phyloP scores from a whole-genome alignment of 2,113 vertebrate species.

The Gallinago undulata region DNA sequence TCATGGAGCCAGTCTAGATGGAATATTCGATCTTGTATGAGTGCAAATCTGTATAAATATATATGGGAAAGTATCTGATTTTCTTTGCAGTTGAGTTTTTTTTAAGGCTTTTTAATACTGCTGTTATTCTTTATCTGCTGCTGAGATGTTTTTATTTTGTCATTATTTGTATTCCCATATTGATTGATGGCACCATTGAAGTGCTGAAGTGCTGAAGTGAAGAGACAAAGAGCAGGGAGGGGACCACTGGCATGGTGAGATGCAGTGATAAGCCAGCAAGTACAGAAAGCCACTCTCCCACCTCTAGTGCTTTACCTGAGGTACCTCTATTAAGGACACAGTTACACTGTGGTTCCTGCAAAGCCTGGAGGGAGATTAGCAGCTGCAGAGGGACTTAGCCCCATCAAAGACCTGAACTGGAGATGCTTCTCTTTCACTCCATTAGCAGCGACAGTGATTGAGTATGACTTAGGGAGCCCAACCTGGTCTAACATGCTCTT shows the following conservation, averaged over 20 bases:
- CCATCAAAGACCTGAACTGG: not conserved
- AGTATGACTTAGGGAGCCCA: not conserved
- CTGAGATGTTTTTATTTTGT: not conserved
- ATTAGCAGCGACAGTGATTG: not conserved
- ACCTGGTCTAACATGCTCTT: not conserved
- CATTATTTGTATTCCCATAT: not conserved
- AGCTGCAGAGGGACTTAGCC: not conserved
- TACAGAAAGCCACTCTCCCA: not conserved
- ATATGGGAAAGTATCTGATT: not conserved
- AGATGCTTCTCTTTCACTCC: not conserved
- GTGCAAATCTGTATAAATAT: fast-evolving
- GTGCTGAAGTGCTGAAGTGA: not conserved
- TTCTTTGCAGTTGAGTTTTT: not conserved
- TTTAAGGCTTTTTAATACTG: not conserved
- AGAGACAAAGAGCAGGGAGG: not conserved
- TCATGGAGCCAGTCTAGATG: not conserved
- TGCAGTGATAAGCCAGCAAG: not conserved
- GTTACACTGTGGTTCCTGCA: not conserved
- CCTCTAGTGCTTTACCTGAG: not conserved
- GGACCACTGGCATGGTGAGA: not conserved
- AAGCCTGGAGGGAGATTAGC: not conserved
- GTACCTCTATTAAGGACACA: not conserved
- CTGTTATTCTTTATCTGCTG: not conserved
- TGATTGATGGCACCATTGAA: not conserved
- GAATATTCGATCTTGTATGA: not conserved